Percentiles rank a stretch among this genome's conserved stretches.
These are phyloP conservation scores for Microplitis manilae DNA, from an alignment of 2,888 invertebrate species.

Conservation along the genomic window DNA sequence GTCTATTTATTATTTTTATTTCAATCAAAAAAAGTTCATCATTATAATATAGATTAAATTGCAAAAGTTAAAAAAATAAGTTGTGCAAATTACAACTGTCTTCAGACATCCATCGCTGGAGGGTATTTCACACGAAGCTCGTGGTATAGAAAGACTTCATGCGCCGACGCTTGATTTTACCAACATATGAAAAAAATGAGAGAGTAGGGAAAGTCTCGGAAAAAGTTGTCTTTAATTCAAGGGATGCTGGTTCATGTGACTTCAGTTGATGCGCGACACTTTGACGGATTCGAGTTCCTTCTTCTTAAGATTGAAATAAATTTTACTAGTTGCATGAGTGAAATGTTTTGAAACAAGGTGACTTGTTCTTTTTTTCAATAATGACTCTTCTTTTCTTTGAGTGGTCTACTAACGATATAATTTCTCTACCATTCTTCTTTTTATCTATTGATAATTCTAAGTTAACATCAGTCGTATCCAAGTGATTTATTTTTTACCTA, in stretches of 20 bases:
- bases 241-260: constrained; percentile 24
- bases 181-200: constrained; percentile 30
- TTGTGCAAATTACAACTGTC: constrained; percentile 9
- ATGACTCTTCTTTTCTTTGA: too few species aligned
- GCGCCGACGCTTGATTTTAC: constrained; percentile 40
- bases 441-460: too few species aligned
- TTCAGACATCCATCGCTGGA: not conserved
- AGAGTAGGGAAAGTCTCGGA: constrained; percentile 43
- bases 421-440: too few species aligned
- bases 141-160: constrained; percentile 20
- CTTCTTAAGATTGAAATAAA: not conserved
- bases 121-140: constrained; percentile 6
- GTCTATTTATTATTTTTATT: too few species aligned
- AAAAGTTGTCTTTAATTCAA: constrained; percentile 37
- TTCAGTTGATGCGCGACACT: constrained; percentile 41
- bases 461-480: not conserved
- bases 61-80: not conserved
- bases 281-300: constrained; percentile 27
- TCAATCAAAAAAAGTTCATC: too few species aligned
- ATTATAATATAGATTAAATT: too few species aligned
- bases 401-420: too few species aligned
- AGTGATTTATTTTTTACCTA: not conserved
- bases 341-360: too few species aligned
- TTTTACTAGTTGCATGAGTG: too few species aligned
- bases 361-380: too few species aligned